These are phyloP conservation scores for Narcine bancroftii DNA, from an alignment of 2,113 vertebrate species.

Conservation along the genomic window DNA sequence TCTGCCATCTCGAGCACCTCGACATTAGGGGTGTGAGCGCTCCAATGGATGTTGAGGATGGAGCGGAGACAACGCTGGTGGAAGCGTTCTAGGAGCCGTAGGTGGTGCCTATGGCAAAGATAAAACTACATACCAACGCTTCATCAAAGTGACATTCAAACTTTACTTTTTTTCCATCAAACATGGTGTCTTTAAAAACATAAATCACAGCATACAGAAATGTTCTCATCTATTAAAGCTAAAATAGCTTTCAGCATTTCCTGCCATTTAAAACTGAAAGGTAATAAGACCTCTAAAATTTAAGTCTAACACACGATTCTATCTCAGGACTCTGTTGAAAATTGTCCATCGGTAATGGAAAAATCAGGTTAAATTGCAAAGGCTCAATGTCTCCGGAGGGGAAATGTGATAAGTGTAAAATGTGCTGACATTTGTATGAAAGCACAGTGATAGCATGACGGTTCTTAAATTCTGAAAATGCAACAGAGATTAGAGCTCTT, in stretches of 20 bases:
- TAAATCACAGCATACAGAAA: not conserved
- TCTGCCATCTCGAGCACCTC: too few relatives aligned
- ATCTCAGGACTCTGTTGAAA: not conserved
- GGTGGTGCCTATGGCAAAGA: too few relatives aligned
- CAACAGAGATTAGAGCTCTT: not conserved
- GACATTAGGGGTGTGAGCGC: too few relatives aligned
- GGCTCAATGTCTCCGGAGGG: not conserved
- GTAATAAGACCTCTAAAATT: conserved; percentile 25
- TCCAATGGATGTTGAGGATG: too few relatives aligned
- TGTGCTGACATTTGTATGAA: conserved; percentile 17
- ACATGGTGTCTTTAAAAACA: not conserved
- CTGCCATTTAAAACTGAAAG: conserved; percentile 18
- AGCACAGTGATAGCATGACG: conserved; percentile 6
- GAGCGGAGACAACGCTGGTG: too few relatives aligned
- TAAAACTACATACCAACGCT: too few relatives aligned
- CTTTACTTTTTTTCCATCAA: not conserved
- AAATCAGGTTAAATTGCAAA: conserved; percentile 25
- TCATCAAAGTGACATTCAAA: too few relatives aligned
- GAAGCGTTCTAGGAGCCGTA: too few relatives aligned
- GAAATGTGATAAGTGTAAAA: conserved; percentile 1
- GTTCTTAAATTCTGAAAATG: not conserved
- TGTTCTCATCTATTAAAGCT: not conserved
- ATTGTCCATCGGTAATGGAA: conserved; percentile 4
- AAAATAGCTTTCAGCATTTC: not conserved
- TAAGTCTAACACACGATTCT: not conserved